A percentile compares a stretch with the other conserved stretches of the same genome.
phyloP scores from a whole-genome alignment of 1,140 invertebrate genomes.

The Drosophila arizonae region DNA sequence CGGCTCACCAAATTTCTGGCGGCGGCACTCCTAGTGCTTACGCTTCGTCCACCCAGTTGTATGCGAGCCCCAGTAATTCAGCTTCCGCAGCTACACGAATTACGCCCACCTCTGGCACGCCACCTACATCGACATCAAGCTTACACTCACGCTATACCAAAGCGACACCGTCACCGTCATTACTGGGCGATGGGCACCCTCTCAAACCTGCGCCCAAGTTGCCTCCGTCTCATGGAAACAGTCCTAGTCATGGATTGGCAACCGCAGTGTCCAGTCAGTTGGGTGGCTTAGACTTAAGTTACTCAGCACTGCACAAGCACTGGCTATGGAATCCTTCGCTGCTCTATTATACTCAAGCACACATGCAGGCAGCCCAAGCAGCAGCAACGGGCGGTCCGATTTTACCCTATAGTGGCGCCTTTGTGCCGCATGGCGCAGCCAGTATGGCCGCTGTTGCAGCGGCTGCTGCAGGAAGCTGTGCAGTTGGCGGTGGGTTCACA shows the following conservation, averaged over 20 bases:
- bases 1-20: constrained; percentile 50
- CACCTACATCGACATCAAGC: constrained; percentile 19
- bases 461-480: constrained; percentile 29
- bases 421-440: constrained; percentile 50
- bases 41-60: constrained; percentile 41
- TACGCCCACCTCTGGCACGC: constrained; percentile 19
- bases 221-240: constrained; percentile 32
- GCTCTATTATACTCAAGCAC: constrained; percentile 76
- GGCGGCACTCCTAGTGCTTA: constrained; percentile 34
- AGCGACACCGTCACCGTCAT: constrained; percentile 30
- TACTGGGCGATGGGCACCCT: constrained; percentile 44
- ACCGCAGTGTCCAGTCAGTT: constrained; percentile 46
- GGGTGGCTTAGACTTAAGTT: constrained; percentile 70
- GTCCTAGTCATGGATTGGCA: constrained; percentile 36
- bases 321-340: constrained; percentile 82
- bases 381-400: constrained; percentile 58
- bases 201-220: constrained; percentile 68
- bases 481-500: constrained; percentile 51
- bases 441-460: constrained; percentile 53
- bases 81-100: background rate
- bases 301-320: constrained; percentile 76
- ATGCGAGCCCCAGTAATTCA: constrained; percentile 22
- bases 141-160: constrained; percentile 41
- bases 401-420: constrained; percentile 59
- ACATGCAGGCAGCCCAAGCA: constrained; percentile 68